Base-by-base conservation (phyloP, 35 echinoderm and acorn worm species). In the Ophioderma brevispina region DNA sequence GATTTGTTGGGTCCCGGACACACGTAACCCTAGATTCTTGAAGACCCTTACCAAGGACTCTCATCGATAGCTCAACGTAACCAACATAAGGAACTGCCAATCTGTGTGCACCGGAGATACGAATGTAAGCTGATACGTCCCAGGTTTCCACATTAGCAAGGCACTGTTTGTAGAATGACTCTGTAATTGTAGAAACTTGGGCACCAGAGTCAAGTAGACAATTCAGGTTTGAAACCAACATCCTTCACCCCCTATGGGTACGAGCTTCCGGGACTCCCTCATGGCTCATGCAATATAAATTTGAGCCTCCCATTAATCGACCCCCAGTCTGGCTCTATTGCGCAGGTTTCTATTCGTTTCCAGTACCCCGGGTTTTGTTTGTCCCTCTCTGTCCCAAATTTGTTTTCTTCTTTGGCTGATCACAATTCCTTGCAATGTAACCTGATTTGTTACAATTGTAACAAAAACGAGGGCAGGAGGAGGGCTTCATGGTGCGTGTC, bases 151-250 rank as follows among this genome's bases (percentile, higher is more conserved):
- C 77, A 38, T 91, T 59, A 82, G 89, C 80, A 41, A 96, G 82
- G 84, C 90, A 82, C 64, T 93, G 39, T 78, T 81, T 93, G 76
- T 80, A 97, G 75, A 93, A 97, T n/a, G 56, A 77, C 82, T 97
- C 91, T 0, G 88, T 93, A 0, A 97, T 11, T 13, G 91, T 97
- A 35, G 88, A 97, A 33, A 93, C 84, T 52, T 97, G 91, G 8
- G 91, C 91, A 40, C 87, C 82, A 40, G 91, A 92, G 70, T 97
- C 87, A 14, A 93, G 41, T 43, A 97, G 59, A 85, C 95, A 96
- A 33, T 80, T 33, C 42, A 96, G n/a, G n/a, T n/a, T n/a, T n/a
- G n/a, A n/a, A n/a, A n/a, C n/a, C n/a, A n/a, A n/a, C n/a, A n/a
- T n/a, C n/a, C n/a, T n/a, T n/a, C n/a, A 76, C 15, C n/a, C 28